These are phyloP conservation scores for Cabera pusaria DNA, from an alignment of 2,888 invertebrate species.

Conservation along the genomic window DNA sequence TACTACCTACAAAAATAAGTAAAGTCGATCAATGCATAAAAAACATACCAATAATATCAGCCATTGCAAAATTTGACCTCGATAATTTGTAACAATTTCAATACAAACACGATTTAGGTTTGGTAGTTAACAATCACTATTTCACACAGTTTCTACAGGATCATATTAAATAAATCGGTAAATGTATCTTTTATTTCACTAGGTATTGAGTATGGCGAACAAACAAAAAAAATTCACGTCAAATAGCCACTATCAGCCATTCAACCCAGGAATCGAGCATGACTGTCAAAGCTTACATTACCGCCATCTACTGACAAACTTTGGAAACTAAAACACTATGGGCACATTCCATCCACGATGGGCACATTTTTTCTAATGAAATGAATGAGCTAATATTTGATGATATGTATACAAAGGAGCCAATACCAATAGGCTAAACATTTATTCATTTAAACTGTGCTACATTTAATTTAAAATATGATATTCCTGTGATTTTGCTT, in stretches of 20 bases:
- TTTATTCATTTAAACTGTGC: too few relatives aligned
- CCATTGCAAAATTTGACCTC: conserved; percentile 55
- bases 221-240: conserved; percentile 47
- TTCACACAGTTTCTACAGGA: conserved; percentile 21
- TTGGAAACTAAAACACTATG: conserved; percentile 7
- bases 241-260: conserved; percentile 66
- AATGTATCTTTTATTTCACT: conserved; percentile 31
- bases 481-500: too few relatives aligned
- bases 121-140: conserved; percentile 14
- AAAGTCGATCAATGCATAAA: conserved; percentile 18
- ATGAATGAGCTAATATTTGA: too few relatives aligned
- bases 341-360: too few relatives aligned
- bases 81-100: conserved; percentile 40
- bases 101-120: conserved; percentile 31
- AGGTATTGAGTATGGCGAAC: conserved; percentile 25
- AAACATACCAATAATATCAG: conserved; percentile 40
- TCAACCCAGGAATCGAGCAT: conserved; percentile 57
- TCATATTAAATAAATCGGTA: conserved; percentile 26
- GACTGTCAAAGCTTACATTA: conserved; percentile 31
- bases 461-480: too few relatives aligned
- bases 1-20: too few relatives aligned
- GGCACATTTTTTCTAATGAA: too few relatives aligned
- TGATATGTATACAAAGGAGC: too few relatives aligned
- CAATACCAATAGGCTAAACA: too few relatives aligned
- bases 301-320: conserved; percentile 53